Base-by-base conservation (phyloP, 1,140 invertebrate genomes). In the Archegozetes longisetosus region DNA sequence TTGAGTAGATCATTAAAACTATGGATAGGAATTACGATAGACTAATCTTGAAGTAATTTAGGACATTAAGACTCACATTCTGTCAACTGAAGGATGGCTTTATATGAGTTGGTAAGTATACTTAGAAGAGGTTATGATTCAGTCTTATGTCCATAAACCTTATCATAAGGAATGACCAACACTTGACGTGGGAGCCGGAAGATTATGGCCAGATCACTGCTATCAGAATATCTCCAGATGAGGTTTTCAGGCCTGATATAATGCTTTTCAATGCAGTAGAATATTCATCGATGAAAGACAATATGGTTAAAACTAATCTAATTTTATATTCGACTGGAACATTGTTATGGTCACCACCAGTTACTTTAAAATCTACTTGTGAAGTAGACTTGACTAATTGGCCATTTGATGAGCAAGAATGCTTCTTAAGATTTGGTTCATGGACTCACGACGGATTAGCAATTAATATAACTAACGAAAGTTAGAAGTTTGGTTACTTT, bases 291-390 rank as follows among this genome's bases (percentile, higher is more conserved):
- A 51, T 59, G 27, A 50, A 32, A 46, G 32, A 51, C 20, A 52
- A 53, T 55, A 25, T 60, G 12, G n/a, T 53, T 54, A 25, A 29
- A 1, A 96, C 91, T 1, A 96, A 95, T 74, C 90, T 89, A 0
- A 94, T 87, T 1, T 73, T 93, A 0, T 85, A 86, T 64, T 86
- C 85, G 66, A 88, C 82, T 0, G 95, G 95, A 22, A 68, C 65
- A 32, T 63, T 80, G 0, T 62, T 75, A n/a, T 79, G 78, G 78
- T 73, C 77, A 22, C 78, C 78, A 3, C 79, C 79, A 27, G 93
- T 94, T 4, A 95, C 98, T 69, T 98, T 95, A 72, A 98, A 98
- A 72, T 95, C 91, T 4, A 96, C 91, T 0, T 99, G 95, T 68
- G 89, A 94, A 75, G 91, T 94, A 58, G 90, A 96, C 70, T 90